Evolutionary conservation across 2,113 vertebrate species (phyloP), one percentile per base, ranked within the genome.

Genomic region (Eretmochelys imbricata): DNA sequence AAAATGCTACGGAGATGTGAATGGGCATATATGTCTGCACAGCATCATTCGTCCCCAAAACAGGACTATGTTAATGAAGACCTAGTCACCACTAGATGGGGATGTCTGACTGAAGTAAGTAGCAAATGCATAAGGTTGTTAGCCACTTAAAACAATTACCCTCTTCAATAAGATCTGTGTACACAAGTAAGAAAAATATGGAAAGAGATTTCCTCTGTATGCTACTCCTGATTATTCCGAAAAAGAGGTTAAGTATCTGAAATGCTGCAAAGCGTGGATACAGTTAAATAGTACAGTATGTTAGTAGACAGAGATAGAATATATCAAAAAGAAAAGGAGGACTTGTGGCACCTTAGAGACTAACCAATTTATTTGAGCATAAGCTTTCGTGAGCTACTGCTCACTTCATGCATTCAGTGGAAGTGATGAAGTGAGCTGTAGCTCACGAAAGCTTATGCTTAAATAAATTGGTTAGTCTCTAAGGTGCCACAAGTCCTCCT

Each of bases 21-120:
- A n/a, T 86, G 50, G 54, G 17, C 46, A 79, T 38, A 46, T 27
- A 62, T 7, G 25, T 27, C n/a, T 42, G 24, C 49, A 24, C 3
- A 5, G 19, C 84, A 89, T 81, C 57, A n/a, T 54, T n/a, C 9
- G 31, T 50, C 16, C 27, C 27, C 51, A 11, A 1, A 27, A 6
- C 2, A 19, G 42, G 6, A 54, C 35, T 42, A 0, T 0, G 53
- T 10, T 50, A 89, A 62, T 1, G 78, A 85, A 78, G 29, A 25
- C 3, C 2, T 48, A 93, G 92, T 35, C 84, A 84, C 97, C 98
- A 95, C 98, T 97, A 98, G 98, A 96, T 98, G 98, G 98, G 82
- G 97, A 85, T 96, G n/a, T 97, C 94, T 86, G 93, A 81, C 89
- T 90, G 89, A 93, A 81, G 5, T 88, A 91, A 1, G 35, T 38